phyloP scores from a whole-genome alignment of 1,140 invertebrate genomes.

The Bicyclus anynana region DNA sequence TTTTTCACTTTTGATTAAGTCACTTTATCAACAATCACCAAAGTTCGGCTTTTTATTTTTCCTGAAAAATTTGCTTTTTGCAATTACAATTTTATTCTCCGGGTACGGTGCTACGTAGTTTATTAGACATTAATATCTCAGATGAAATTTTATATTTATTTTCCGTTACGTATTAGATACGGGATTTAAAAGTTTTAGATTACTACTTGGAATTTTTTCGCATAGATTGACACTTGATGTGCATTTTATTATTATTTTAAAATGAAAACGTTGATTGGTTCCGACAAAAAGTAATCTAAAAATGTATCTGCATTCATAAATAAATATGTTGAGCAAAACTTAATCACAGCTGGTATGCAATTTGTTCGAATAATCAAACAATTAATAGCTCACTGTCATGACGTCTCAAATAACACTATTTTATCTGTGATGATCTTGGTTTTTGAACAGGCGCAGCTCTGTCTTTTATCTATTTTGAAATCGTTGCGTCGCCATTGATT shows the following conservation, averaged over 20 bases:
- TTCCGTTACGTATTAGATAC: background rate
- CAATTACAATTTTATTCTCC: too few relatives aligned
- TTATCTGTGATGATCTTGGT: too few relatives aligned
- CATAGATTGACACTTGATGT: background rate
- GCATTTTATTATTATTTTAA: background rate
- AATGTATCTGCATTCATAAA: background rate
- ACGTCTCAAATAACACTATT: background rate
- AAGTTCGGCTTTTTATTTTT: too few relatives aligned
- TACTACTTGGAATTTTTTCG: background rate
- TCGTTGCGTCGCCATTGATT: too few relatives aligned
- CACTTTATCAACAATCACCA: too few relatives aligned
- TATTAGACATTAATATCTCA: too few relatives aligned
- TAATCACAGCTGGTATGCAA: background rate
- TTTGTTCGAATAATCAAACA: background rate
- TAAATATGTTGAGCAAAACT: background rate
- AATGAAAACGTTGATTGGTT: background rate
- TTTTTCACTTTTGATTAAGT: too few relatives aligned
- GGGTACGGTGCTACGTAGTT: too few relatives aligned
- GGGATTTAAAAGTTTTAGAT: background rate
- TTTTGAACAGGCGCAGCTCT: too few relatives aligned
- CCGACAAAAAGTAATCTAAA: background rate
- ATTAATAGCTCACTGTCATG: background rate
- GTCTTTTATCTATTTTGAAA: too few relatives aligned
- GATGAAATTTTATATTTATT: too few relatives aligned
- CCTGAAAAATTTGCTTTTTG: too few relatives aligned